Evolutionary conservation across 2,797 vertebrate species (phyloP), one percentile per base, ranked within the genome.

Genomic region (Tenualosa thibaudeaui): DNA sequence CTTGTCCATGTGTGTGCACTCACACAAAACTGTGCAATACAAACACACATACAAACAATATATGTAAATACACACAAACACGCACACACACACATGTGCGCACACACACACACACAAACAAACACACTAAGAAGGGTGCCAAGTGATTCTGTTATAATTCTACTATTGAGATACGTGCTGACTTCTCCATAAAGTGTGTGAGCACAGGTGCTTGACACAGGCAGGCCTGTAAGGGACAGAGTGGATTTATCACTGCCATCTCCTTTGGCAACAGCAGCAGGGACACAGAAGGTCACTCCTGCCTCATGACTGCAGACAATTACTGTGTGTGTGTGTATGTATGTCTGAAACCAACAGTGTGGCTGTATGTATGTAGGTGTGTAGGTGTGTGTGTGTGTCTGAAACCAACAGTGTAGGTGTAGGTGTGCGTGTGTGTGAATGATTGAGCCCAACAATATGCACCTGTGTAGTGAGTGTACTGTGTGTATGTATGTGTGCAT

Each of bases 11-110:
- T 56, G 81, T 81, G 83, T 26, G 81, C 2, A 54, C 78, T 83
- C 26, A 40, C 51, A 82, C n/a, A 31, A 46, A 46, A 46, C 46
- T 46, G 46, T 46, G 46, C 3, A 46, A 46, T 46, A 2, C 22
- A 86, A 5, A 82, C 26, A 53, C 49, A 40, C 62, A 71, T 3
- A 2, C 31, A n/a, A 10, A 12, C 12, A 24, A 17, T 43, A 81
- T 58, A 53, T 2, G 12, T 19, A 22, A 12, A 58, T 13, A 58
- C 17, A 22, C 56, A 56, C 54, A 17, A 13, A 58, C 17, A 75
- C 49, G 12, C 22, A 83, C 5, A 78, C 22, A 83, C 5, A 78
- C 5, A 83, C 5, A 78, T 3, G 83, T 56, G 81, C 83, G 83
- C 43, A 82, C 2, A 46, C 75, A 85, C 26, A 40, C 53, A 78